These are phyloP conservation scores for Sterrhoptilus dennistouni DNA, from an alignment of 2,113 vertebrate genomes.

Conservation along the genomic window DNA sequence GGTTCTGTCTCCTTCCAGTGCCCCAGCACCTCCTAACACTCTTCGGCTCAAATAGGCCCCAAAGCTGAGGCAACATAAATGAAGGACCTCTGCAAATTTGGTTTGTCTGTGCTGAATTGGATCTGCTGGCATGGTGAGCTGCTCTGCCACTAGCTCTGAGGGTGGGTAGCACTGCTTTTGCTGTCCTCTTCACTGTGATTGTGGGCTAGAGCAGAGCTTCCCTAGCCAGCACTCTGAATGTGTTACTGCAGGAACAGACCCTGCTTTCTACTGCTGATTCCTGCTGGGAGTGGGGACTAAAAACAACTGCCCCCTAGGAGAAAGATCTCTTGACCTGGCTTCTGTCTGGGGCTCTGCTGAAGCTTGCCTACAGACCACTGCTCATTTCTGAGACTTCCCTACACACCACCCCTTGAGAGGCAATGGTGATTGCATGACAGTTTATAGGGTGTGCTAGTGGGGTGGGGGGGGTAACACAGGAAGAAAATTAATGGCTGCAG, in stretches of 20 bases:
- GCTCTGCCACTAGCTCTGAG: neutral
- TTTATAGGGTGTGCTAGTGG: neutral
- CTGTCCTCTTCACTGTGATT: neutral
- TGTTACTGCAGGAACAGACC: neutral
- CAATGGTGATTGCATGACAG: neutral
- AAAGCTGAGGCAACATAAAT: neutral
- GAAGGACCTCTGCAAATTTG: neutral
- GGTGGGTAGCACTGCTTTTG: neutral
- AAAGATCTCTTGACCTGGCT: neutral
- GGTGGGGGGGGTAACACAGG: too few relatives aligned
- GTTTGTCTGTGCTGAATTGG: neutral
- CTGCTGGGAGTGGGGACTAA: neutral
- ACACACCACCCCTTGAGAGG: neutral
- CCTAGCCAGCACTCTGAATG: neutral
- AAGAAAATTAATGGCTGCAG: neutral
- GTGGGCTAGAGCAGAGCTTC: neutral
- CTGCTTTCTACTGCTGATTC: neutral
- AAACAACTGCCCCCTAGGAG: neutral
- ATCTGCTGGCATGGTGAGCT: neutral
- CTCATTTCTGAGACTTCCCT: neutral
- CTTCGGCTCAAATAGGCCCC: neutral
- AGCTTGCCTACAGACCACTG: neutral
- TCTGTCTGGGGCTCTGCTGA: neutral
- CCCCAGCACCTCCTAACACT: neutral
- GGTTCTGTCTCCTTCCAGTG: too few relatives aligned